Conservation (phyloP, 1,140 invertebrate genomes). For the Venustaconcha ellipsiformis region DNA sequence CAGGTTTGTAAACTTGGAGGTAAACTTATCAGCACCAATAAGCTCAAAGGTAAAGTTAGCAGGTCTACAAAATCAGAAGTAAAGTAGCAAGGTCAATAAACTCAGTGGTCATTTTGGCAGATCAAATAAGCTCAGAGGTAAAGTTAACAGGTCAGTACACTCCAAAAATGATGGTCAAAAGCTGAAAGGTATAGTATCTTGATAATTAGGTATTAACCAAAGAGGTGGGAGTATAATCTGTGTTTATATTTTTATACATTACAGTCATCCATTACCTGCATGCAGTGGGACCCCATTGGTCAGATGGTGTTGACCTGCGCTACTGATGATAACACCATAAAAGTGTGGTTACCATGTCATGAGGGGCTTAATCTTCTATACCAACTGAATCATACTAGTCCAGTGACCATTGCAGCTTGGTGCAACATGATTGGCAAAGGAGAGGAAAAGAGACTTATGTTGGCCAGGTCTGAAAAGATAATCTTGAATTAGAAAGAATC, state of each 20-base stretch:
- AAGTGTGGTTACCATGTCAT: slow-evolving; percentile 70
- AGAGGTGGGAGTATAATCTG: no score
- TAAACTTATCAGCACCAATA: no score
- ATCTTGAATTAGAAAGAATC: not conserved
- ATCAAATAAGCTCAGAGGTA: no score
- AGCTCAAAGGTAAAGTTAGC: no score
- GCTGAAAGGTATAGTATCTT: no score
- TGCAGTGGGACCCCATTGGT: slow-evolving; percentile 73
- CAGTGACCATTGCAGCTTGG: slow-evolving; percentile 51
- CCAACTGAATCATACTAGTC: slow-evolving; percentile 36
- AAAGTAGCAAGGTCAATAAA: no score
- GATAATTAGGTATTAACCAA: no score
- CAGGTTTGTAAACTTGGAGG: no score
- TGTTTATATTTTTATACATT: slow-evolving; percentile 15
- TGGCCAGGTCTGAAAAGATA: slow-evolving; percentile 55
- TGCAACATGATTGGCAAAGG: slow-evolving; percentile 54
- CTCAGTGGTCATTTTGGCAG: no score
- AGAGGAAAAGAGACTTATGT: slow-evolving; percentile 55
- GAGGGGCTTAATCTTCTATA: slow-evolving; percentile 44
- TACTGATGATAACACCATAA: slow-evolving; percentile 64
- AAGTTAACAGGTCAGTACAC: no score
- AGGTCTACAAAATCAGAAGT: no score
- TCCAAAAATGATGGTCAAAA: no score
- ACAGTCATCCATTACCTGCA: slow-evolving; percentile 62
- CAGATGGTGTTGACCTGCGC: slow-evolving; percentile 72